Evolutionary conservation across 2,888 invertebrate species (phyloP).

Genomic region (Diaperis boleti): DNA sequence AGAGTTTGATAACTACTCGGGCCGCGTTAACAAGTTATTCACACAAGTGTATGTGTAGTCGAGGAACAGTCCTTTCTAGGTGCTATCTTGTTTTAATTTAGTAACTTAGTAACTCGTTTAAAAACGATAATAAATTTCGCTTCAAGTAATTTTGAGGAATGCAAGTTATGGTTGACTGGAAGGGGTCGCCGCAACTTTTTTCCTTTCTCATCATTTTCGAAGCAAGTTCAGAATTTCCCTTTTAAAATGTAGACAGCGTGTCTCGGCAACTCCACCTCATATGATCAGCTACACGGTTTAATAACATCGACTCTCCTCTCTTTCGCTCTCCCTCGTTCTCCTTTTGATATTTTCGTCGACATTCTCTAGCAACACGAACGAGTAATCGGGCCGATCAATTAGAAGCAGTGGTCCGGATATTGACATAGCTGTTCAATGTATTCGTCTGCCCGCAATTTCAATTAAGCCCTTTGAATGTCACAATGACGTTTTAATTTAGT

Average conservation of each 20-base stretch:
- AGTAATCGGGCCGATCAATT: conserved; percentile 57
- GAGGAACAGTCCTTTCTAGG: too few relatives aligned
- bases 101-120: too few relatives aligned
- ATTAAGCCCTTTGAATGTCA: conserved; percentile 60
- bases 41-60: too few relatives aligned
- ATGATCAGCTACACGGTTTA: background rate
- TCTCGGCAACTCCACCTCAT: background rate
- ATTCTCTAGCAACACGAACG: conserved; percentile 32
- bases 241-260: background rate
- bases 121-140: too few relatives aligned
- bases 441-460: conserved; percentile 60
- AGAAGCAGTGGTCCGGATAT: conserved; percentile 60
- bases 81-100: too few relatives aligned
- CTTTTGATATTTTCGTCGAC: conserved; percentile 16
- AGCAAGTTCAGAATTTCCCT: background rate
- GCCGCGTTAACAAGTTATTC: too few relatives aligned
- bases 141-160: too few relatives aligned
- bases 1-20: too few relatives aligned
- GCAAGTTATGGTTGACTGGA: too few relatives aligned
- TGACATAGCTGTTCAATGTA: conserved; percentile 62
- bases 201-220: too few relatives aligned
- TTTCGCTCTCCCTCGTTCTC: conserved; percentile 17
- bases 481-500: conserved; percentile 61
- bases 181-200: background rate
- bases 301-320: conserved; percentile 4